These are phyloP conservation scores for Temnopleurus reevesii DNA, from an alignment of 53 echinoderm and acorn worm genomes.

Conservation along the genomic window DNA sequence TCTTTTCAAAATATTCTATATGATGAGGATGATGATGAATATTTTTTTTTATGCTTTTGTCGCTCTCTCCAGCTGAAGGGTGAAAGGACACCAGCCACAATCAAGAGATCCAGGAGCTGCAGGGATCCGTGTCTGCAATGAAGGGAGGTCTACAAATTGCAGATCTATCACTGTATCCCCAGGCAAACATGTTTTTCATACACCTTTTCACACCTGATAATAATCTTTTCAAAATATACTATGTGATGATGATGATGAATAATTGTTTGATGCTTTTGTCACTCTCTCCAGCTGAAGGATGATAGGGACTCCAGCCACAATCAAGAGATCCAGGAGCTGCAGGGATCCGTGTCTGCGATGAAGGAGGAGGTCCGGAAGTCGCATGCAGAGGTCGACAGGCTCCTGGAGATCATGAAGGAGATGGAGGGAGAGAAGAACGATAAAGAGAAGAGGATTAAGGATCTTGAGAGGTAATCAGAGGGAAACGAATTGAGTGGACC, in stretches of 20 bases:
- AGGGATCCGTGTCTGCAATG: slow-evolving; percentile 62
- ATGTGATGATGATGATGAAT: no score
- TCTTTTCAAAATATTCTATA: not conserved
- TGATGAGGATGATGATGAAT: no score
- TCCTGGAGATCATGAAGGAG: slow-evolving; percentile 97
- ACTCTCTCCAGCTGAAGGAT: slow-evolving; percentile 70
- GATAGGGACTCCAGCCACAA: slow-evolving; percentile 65
- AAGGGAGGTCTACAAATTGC: slow-evolving; percentile 74
- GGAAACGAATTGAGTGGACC: no score
- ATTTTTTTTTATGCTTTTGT: not conserved
- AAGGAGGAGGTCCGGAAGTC: slow-evolving; percentile 82
- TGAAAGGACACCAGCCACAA: slow-evolving; percentile 65
- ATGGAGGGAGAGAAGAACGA: slow-evolving; percentile 98
- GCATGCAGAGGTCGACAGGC: slow-evolving; percentile 95
- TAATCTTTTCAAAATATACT: not conserved
- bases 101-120: slow-evolving; percentile 66
- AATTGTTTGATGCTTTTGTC: not conserved
- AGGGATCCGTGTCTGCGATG: slow-evolving; percentile 63
- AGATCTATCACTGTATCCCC: no score
- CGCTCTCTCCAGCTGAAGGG: slow-evolving; percentile 69
- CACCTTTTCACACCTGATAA: not conserved
- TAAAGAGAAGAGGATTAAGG: slow-evolving; percentile 85
- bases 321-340: slow-evolving; percentile 66
- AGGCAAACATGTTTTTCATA: not conserved
- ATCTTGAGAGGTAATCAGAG: slow-evolving; percentile 94